phyloP scores from a whole-genome alignment of 1,140 invertebrate species.

The Chironomus striatipennis region DNA sequence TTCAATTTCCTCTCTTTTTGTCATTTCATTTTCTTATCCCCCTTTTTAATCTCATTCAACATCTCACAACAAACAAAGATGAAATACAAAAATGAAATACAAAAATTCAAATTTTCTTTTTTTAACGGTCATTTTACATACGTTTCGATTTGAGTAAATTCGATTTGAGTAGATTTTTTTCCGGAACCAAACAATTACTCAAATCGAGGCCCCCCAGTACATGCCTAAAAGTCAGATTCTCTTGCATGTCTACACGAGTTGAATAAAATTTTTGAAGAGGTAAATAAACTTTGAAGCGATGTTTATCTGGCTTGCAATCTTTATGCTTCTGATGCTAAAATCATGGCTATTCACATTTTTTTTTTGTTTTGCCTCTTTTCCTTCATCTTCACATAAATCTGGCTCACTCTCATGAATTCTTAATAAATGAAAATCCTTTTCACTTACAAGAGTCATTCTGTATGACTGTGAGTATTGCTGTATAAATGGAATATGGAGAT shows the following conservation, averaged over 20 bases:
- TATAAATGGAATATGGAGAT: background rate
- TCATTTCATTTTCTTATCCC: no score
- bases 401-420: constrained; percentile 7
- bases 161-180: no score
- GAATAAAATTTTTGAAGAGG: background rate
- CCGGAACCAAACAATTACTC: no score
- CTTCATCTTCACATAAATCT: background rate
- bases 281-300: constrained; percentile 2
- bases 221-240: background rate
- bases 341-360: background rate
- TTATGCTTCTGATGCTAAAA: background rate
- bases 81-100: background rate
- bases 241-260: background rate
- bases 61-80: background rate
- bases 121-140: no score
- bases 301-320: background rate
- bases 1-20: no score
- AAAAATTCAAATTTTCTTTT: no score
- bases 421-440: constrained; percentile 12
- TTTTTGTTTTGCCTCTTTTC: background rate
- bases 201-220: no score
- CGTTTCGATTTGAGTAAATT: no score
- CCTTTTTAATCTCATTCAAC: no score
- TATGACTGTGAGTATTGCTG: background rate
- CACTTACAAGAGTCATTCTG: constrained; percentile 10